Base-by-base conservation (phyloP, 1,140 invertebrate genomes). In the Bombus turneri region DNA sequence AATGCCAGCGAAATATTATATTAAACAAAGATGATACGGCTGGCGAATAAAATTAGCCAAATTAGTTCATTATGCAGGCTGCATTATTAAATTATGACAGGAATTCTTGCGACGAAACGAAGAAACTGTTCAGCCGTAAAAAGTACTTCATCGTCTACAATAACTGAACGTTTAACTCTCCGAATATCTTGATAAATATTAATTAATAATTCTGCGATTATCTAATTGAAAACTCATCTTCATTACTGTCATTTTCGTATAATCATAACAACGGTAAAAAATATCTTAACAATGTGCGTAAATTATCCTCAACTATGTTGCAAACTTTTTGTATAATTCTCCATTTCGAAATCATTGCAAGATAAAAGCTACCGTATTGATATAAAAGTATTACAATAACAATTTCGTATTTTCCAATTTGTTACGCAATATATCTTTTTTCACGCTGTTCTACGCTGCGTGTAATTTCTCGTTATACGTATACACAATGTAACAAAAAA, bases 41-140 rank as follows among this genome's bases (percentile, higher is more conserved):
- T 22, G 47, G 47, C 15, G 31, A 37, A 8, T 28, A 34, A 41
- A 66, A 76, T 68, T 66, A 75, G 34, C n/a, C 72, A 83, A 76
- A 68, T 75, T 76, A 83, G 62, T 68, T 39, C 53, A 83, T 76
- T 76, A 77, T n/a, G 43, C 59, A 15, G 43, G 4, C 28, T 12
- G 9, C 28, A 34, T 47, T 37, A 76, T 83, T 77, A 76, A 83
- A 83, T 77, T 47, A 77, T 68, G 25, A 66, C n/a, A 13, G 25
- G 28, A 77, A 77, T 77, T 68, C 25, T 13, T 53, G 41, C 47
- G 34, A 68, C n/a, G 34, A 68, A 77, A 77, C 12, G 25, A 68
- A 76, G 34, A 37, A 76, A 66, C 9, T 53, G 31, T 34, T 22
- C 25, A 47, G 34, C 37, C 13, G 62, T 31, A 12, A 53, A 76